Evolutionary conservation across 2,888 invertebrate genomes (phyloP), one percentile per base, ranked within the genome.

Genomic region (Pristionchus fissidentatus): DNA sequence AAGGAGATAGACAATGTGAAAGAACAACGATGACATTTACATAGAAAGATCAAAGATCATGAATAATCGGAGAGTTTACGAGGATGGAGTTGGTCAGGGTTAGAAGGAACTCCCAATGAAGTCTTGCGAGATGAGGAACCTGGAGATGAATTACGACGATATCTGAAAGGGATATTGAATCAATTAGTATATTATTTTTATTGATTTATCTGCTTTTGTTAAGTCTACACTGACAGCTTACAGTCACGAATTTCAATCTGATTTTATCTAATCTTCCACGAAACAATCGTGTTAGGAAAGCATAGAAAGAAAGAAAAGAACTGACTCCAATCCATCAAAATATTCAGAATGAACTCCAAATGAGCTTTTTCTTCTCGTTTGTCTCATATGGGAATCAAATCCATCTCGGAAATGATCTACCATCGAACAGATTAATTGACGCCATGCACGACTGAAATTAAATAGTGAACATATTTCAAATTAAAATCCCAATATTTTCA

Each of bases 341-440:
- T 80, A 80, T 35, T 80, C 60, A 19, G 80, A 80, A 43, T 80
- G 80, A 57, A 80, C 80, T 22, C 62, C 62, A 29, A 62, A 80
- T 43, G 80, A 80, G 26, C 80, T 80, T 35, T 80, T 80, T n/a
- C 80, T 57, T 29, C 80, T 43, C 5, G 60, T 35, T n/a, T 83
- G 66, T 49, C 88, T 43, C 62, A 87, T 49, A 43, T 88, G 86
- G 1, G 35, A 85, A 38, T 90, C 89, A 84, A 88, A 90, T 22
- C 91, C 91, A 66, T 89, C 90, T 7, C 90, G 88, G 38, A 91
- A 85, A 55, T 89, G 80, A 70, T 91, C 90, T 52, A 90, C 86
- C 78, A 91, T 87, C 43, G 90, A 85, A 83, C 90, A 90, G 66
- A 91, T 89, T 73, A 91, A 84, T 22, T 88, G 86, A 43, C 91